These are phyloP conservation scores for Sebastes diploproa DNA, from an alignment of 2,797 vertebrate genomes.

Conservation along the genomic window DNA sequence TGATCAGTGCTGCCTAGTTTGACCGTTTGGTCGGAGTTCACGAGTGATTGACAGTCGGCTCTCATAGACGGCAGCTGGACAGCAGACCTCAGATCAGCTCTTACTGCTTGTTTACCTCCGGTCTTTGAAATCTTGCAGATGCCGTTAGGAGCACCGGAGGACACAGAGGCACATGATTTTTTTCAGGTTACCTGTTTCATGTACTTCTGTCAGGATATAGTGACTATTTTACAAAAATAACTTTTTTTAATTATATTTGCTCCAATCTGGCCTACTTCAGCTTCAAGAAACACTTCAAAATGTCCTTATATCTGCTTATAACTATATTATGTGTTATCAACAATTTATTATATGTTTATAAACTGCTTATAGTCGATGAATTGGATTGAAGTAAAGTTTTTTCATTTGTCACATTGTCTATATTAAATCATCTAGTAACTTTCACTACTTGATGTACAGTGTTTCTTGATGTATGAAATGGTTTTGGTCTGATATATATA, in stretches of 20 bases:
- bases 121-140: too few relatives aligned
- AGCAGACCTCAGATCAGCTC: rapidly evolving
- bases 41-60: too few relatives aligned
- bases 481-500: neutral
- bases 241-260: too few relatives aligned
- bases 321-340: neutral
- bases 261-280: rapidly evolving
- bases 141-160: too few relatives aligned
- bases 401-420: neutral
- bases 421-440: neutral
- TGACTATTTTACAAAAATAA: too few relatives aligned
- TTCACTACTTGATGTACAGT: neutral
- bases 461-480: neutral
- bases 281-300: neutral
- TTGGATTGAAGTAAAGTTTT: neutral
- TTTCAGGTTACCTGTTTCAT: too few relatives aligned
- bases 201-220: too few relatives aligned
- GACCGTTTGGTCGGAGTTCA: too few relatives aligned
- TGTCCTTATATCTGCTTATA: neutral
- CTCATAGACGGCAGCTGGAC: too few relatives aligned
- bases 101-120: too few relatives aligned
- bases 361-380: neutral
- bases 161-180: too few relatives aligned
- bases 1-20: too few relatives aligned
- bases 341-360: neutral